These are phyloP conservation scores for Ptilodon capucinus DNA, from an alignment of 2,888 invertebrate genomes.

Conservation along the genomic window DNA sequence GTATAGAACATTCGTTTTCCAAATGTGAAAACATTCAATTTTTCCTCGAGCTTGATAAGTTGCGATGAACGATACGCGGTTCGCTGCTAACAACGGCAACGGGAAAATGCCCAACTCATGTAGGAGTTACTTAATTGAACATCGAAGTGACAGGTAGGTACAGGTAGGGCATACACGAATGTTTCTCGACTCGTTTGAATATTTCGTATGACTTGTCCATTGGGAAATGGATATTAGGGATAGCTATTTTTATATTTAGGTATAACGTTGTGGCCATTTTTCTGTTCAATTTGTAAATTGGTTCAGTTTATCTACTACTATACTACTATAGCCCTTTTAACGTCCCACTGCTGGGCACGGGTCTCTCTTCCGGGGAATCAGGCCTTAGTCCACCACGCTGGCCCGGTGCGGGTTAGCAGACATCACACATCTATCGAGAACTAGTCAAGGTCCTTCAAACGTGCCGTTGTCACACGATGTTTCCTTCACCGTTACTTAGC, in stretches of 20 bases:
- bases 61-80: background rate
- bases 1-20: background rate
- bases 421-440: too few relatives aligned
- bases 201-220: background rate
- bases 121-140: conserved; percentile 50
- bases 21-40: background rate
- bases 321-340: too few relatives aligned
- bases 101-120: conserved; percentile 44
- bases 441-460: too few relatives aligned
- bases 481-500: too few relatives aligned
- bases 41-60: background rate
- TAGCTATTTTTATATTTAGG: background rate
- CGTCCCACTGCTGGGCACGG: too few relatives aligned
- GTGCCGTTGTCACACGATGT: too few relatives aligned
- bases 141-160: conserved; percentile 51
- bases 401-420: too few relatives aligned
- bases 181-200: background rate
- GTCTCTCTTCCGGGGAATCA: too few relatives aligned
- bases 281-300: too few relatives aligned
- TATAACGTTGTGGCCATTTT: too few relatives aligned
- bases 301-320: too few relatives aligned
- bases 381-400: too few relatives aligned
- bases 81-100: conserved; percentile 33
- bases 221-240: background rate
- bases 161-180: background rate